These are phyloP conservation scores for Marisa cornuarietis DNA, from an alignment of 1,140 invertebrate genomes.

Conservation along the genomic window DNA sequence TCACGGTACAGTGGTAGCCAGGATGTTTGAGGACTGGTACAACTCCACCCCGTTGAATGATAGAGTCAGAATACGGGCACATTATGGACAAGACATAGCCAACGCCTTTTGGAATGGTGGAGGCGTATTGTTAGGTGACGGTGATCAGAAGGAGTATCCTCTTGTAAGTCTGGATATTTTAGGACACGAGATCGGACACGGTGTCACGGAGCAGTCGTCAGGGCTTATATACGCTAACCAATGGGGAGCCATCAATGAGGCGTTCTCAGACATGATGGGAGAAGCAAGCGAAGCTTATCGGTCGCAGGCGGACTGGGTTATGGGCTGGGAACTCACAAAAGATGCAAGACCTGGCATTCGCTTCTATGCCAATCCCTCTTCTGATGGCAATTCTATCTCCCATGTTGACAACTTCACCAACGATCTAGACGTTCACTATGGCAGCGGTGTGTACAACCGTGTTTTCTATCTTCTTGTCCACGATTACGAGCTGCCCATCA, in stretches of 20 bases:
- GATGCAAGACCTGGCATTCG: too few species aligned
- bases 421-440: constrained; percentile 32
- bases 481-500: constrained; percentile 16
- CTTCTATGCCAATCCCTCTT: too few species aligned
- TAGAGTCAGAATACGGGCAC: too few species aligned
- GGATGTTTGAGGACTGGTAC: constrained; percentile 45
- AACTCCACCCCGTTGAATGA: constrained; percentile 17
- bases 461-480: constrained; percentile 33
- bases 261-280: constrained; percentile 49
- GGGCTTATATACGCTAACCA: constrained; percentile 39
- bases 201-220: constrained; percentile 44
- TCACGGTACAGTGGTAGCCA: constrained; percentile 36
- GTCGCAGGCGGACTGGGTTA: constrained; percentile 21
- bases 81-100: too few species aligned
- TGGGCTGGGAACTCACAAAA: too few species aligned
- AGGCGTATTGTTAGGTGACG: constrained; percentile 41
- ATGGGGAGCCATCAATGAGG: constrained; percentile 49
- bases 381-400: constrained; percentile 37
- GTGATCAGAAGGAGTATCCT: constrained; percentile 32
- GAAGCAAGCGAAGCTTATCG: constrained; percentile 33
- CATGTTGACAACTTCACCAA: constrained; percentile 32
- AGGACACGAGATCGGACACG: constrained; percentile 46
- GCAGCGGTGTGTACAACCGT: constrained; percentile 44
- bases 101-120: constrained; percentile 45
- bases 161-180: constrained; percentile 37